Percentiles rank a stretch among this genome's conserved stretches.
Evolutionary conservation across 2,113 vertebrate genomes (phyloP).

Genomic region (Micronisus gabar): DNA sequence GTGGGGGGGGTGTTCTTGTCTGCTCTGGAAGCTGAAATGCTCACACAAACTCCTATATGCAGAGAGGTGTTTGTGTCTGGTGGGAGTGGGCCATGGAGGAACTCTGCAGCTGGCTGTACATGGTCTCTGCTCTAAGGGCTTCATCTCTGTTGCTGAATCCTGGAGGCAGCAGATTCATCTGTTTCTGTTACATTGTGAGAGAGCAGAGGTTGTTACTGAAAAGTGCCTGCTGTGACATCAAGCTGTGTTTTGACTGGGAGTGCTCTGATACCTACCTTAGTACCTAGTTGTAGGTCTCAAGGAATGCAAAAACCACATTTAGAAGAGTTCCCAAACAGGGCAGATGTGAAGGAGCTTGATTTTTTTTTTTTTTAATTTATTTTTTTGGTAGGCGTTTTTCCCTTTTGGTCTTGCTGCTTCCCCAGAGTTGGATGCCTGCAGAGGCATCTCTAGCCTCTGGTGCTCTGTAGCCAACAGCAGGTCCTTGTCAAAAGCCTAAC

Average conservation of each 20-base stretch:
- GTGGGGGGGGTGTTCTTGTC: not conserved
- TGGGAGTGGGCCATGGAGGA: rapidly evolving
- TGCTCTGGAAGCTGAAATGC: not conserved
- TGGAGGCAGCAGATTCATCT: not conserved
- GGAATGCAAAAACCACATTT: not conserved
- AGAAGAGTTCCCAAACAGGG: not conserved
- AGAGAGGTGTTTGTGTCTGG: not conserved
- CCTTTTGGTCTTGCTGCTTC: not conserved
- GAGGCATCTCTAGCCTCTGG: not conserved
- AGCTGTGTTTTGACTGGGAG: not conserved
- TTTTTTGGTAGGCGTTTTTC: not conserved
- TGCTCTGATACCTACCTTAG: not conserved
- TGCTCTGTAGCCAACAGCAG: not conserved
- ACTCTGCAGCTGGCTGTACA: rapidly evolving
- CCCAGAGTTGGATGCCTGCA: no score
- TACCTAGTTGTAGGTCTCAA: not conserved
- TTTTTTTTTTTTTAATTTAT: not conserved
- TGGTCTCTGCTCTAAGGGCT: not conserved
- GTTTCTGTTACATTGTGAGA: not conserved
- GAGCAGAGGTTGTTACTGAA: not conserved
- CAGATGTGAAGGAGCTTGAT: not conserved
- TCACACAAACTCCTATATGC: rapidly evolving
- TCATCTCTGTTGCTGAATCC: not conserved
- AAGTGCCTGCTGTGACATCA: not conserved
- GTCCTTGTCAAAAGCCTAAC: not conserved